Evolutionary conservation across 1,140 invertebrate genomes (phyloP).

Genomic region (Vanessa atalanta): DNA sequence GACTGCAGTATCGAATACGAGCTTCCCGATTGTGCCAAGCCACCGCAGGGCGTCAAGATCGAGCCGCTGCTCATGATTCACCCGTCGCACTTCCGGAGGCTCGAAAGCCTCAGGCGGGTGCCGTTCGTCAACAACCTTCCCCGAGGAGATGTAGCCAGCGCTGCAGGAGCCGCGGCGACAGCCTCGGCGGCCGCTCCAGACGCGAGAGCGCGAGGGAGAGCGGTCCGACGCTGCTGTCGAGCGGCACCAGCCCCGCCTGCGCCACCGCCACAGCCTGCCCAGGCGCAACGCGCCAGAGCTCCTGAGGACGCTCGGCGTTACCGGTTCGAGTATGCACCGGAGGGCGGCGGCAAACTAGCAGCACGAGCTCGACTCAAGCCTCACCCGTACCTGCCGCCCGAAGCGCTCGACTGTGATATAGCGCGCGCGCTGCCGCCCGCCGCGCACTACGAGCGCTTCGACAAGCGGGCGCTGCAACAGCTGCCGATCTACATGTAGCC

Average conservation of each 20-base stretch:
- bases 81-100: constrained; percentile 91
- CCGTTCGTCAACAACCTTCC: constrained; percentile 83
- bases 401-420: constrained; percentile 71
- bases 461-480: constrained; percentile 76
- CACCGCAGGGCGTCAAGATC: constrained; percentile 87
- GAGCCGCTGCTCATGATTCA: constrained; percentile 92
- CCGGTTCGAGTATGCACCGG: constrained; percentile 55
- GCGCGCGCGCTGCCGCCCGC: constrained; percentile 63
- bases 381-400: constrained; percentile 70
- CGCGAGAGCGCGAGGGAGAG: constrained; percentile 36
- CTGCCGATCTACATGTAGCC: constrained; percentile 78
- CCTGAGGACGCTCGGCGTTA: constrained; percentile 49
- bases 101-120: constrained; percentile 87
- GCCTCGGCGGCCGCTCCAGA: constrained; percentile 43
- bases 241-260: constrained; percentile 43
- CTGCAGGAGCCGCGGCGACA: constrained; percentile 40
- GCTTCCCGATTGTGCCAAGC: constrained; percentile 89
- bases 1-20: constrained; percentile 93
- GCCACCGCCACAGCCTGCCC: constrained; percentile 44
- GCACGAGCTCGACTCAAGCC: constrained; percentile 62
- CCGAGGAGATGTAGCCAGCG: constrained; percentile 46
- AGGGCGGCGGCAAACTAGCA: constrained; percentile 54
- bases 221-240: constrained; percentile 40
- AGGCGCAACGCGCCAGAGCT: constrained; percentile 37
- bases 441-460: constrained; percentile 74